Evolutionary conservation across 1,140 invertebrate species (phyloP).

Genomic region (Orussus abietinus): DNA sequence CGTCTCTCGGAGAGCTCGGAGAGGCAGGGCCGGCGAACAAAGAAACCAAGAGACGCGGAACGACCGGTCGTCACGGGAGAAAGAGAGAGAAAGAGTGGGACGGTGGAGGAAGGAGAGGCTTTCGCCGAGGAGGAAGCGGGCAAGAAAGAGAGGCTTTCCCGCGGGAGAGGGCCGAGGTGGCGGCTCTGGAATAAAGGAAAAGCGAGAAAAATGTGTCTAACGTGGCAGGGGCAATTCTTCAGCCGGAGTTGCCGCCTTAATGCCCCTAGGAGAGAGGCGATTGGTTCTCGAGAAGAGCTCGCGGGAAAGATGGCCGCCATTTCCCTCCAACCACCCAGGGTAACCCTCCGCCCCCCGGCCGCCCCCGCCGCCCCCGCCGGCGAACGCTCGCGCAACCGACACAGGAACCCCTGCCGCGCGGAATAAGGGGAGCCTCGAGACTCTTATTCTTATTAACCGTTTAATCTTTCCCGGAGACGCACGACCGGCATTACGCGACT

Average conservation of each 20-base stretch:
- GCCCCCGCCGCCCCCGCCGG: slow-evolving; percentile 17
- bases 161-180: slow-evolving; percentile 27
- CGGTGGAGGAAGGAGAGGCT: slow-evolving; percentile 6
- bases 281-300: slow-evolving; percentile 53
- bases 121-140: slow-evolving; percentile 14
- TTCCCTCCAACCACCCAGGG: slow-evolving; percentile 53
- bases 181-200: slow-evolving; percentile 50
- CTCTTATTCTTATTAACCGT: slow-evolving; percentile 57
- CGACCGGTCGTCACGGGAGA: slow-evolving; percentile 22
- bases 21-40: slow-evolving; percentile 40
- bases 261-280: slow-evolving; percentile 45
- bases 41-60: slow-evolving; percentile 52
- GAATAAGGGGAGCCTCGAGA: slow-evolving; percentile 41
- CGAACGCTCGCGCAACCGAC: slow-evolving; percentile 19
- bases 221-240: slow-evolving; percentile 54
- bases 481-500: slow-evolving; percentile 48
- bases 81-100: neutral
- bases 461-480: slow-evolving; percentile 54
- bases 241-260: slow-evolving; percentile 55
- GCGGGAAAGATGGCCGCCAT: slow-evolving; percentile 55
- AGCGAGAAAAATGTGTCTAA: slow-evolving; percentile 57
- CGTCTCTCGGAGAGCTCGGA: slow-evolving; percentile 16
- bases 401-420: slow-evolving; percentile 34
- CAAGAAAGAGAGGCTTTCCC: slow-evolving; percentile 30
- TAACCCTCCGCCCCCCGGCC: slow-evolving; percentile 36